Evolutionary conservation across 2,888 invertebrate genomes (phyloP).

Genomic region (Anorthoa munda): DNA sequence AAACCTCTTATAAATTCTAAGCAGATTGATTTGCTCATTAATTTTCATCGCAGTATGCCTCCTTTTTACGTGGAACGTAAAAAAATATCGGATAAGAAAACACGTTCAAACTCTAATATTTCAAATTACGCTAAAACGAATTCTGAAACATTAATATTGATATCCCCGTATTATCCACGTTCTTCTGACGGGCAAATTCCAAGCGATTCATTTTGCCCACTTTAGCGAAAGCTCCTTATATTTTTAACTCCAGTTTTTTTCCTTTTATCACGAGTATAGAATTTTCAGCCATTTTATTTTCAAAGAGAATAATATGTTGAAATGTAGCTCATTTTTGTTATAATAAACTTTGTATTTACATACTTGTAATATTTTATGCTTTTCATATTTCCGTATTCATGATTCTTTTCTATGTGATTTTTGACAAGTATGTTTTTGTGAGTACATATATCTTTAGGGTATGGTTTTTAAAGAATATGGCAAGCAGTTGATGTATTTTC

Average conservation of each 20-base stretch:
- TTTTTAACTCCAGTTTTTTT: constrained; percentile 23
- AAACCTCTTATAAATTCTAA: neutral
- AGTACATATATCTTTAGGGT: neutral
- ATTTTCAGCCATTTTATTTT: constrained; percentile 19
- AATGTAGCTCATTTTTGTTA: constrained; percentile 30
- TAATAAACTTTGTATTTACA: constrained; percentile 39
- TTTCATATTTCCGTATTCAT: constrained; percentile 10
- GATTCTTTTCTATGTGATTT: neutral
- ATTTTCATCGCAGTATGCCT: neutral
- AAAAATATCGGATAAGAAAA: constrained; percentile 24
- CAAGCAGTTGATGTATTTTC: neutral
- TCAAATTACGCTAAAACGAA: constrained; percentile 31
- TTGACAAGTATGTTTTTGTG: neutral
- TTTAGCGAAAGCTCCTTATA: constrained; percentile 19
- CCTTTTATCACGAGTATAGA: neutral
- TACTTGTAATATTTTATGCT: constrained; percentile 14
- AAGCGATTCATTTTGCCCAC: constrained; percentile 32
- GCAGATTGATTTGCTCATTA: neutral
- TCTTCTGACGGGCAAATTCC: constrained; percentile 12
- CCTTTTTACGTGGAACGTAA: neutral
- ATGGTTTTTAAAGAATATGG: neutral
- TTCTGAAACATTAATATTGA: constrained; percentile 47
- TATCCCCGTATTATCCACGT: constrained; percentile 30
- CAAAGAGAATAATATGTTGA: constrained; percentile 44
- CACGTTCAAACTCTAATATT: constrained; percentile 16